These are phyloP conservation scores for Rhadinocentrus ornatus DNA, from an alignment of 2,797 vertebrate species.

Conservation along the genomic window DNA sequence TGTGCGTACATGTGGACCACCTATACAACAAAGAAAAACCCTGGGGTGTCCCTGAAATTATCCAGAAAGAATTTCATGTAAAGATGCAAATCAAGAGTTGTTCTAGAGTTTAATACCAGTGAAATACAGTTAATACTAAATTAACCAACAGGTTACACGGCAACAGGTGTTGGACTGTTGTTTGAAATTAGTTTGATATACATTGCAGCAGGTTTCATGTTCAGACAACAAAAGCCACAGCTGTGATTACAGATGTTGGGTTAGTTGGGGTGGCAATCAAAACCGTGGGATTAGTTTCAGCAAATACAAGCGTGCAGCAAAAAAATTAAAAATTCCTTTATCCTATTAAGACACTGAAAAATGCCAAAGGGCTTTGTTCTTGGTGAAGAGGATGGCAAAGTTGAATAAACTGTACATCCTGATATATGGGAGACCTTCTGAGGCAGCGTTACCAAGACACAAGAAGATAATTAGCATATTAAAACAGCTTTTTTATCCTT, in stretches of 20 bases:
- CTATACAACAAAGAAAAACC: slow-evolving; percentile 40
- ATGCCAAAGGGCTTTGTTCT: slow-evolving; percentile 15
- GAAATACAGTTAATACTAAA: slow-evolving; percentile 23
- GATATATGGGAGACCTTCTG: too few relatives aligned
- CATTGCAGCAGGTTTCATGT: slow-evolving; percentile 49
- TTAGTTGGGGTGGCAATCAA: slow-evolving; percentile 56
- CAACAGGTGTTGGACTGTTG: slow-evolving; percentile 47
- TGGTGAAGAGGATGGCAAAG: background rate
- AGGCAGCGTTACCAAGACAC: too few relatives aligned
- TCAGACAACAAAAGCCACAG: slow-evolving; percentile 56
- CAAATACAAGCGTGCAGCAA: slow-evolving; percentile 34
- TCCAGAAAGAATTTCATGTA: slow-evolving; percentile 44
- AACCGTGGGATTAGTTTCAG: slow-evolving; percentile 26
- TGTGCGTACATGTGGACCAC: slow-evolving; percentile 58
- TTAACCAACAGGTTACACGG: slow-evolving; percentile 19
- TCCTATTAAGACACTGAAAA: slow-evolving; percentile 22
- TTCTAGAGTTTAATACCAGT: slow-evolving; percentile 3
- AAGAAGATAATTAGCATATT: too few relatives aligned
- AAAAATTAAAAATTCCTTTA: slow-evolving; percentile 45
- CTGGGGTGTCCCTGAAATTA: slow-evolving; percentile 34
- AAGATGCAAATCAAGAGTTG: slow-evolving; percentile 21
- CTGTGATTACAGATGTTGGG: slow-evolving; percentile 67
- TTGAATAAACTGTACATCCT: background rate
- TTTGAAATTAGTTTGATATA: slow-evolving; percentile 41
- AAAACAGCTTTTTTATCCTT: too few relatives aligned